Evolutionary conservation across 2,888 invertebrate genomes (phyloP).

Genomic region (Plagiodera versicolora): DNA sequence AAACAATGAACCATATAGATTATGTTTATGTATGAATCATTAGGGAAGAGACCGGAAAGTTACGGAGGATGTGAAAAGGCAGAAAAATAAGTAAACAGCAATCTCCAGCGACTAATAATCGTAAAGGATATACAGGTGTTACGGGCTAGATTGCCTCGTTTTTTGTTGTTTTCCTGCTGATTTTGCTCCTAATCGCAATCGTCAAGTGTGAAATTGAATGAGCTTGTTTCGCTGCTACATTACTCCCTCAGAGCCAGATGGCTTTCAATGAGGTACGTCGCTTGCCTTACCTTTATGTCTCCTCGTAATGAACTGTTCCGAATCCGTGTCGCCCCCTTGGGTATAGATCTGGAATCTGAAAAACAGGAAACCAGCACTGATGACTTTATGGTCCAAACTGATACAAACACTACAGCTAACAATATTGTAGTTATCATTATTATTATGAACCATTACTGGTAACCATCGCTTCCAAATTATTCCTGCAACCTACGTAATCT

Average conservation of each 20-base stretch:
- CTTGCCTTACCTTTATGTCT: too few species aligned
- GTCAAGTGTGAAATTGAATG: constrained; percentile 28
- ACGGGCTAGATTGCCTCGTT: constrained; percentile 16
- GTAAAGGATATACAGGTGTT: constrained; percentile 23
- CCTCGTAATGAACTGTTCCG: too few species aligned
- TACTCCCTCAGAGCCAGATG: not conserved
- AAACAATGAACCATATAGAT: constrained; percentile 43
- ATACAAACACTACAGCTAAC: too few species aligned
- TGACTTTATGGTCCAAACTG: too few species aligned
- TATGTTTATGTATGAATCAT: constrained; percentile 47
- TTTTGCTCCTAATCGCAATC: constrained; percentile 19
- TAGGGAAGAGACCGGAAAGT: constrained; percentile 34
- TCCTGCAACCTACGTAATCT: too few species aligned
- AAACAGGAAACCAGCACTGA: too few species aligned
- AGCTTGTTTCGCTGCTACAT: constrained; percentile 12
- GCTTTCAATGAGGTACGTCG: constrained; percentile 6
- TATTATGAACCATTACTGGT: too few species aligned
- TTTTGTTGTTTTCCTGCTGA: constrained; percentile 10
- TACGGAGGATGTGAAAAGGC: constrained; percentile 31
- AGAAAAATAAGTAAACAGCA: constrained; percentile 22
- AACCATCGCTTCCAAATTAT: too few species aligned
- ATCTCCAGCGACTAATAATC: constrained; percentile 19
- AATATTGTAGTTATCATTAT: too few species aligned
- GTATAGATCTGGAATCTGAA: too few species aligned
- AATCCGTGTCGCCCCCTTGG: too few species aligned